phyloP scores from a whole-genome alignment of 2,113 vertebrate species.

The Columbina picui region DNA sequence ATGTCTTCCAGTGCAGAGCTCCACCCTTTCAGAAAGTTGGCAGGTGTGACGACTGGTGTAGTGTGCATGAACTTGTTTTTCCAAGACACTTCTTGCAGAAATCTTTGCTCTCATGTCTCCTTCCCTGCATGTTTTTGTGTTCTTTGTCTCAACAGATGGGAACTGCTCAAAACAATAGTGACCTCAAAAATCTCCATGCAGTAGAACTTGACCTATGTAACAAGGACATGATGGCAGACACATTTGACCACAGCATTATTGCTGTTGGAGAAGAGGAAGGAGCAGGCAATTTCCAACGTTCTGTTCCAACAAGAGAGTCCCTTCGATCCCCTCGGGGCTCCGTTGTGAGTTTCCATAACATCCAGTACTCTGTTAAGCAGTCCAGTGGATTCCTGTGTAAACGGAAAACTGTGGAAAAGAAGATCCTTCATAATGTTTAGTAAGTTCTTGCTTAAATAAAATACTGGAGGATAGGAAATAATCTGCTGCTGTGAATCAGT shows the following conservation, averaged over 20 bases:
- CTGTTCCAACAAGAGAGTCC: slow-evolving; percentile 55
- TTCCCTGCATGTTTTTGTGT: background rate
- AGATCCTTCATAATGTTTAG: slow-evolving; percentile 69
- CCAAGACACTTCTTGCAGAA: background rate
- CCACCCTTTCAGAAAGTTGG: slow-evolving; percentile 24
- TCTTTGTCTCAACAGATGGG: slow-evolving; percentile 37
- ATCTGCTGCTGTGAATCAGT: background rate
- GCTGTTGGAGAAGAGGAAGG: slow-evolving; percentile 34
- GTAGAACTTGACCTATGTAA: slow-evolving; percentile 23
- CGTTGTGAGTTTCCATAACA: slow-evolving; percentile 70
- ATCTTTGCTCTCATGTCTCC: background rate
- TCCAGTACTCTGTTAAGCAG: slow-evolving; percentile 61
- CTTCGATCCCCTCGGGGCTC: slow-evolving; percentile 61
- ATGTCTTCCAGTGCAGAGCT: background rate
- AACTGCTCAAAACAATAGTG: slow-evolving; percentile 18
- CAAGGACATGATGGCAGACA: background rate
- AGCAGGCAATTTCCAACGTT: background rate
- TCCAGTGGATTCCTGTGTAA: slow-evolving; percentile 47
- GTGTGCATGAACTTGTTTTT: background rate
- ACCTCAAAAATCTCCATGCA: background rate
- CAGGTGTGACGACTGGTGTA: background rate
- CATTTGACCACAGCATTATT: background rate
- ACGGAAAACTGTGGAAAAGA: slow-evolving; percentile 59
- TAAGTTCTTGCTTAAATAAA: slow-evolving; percentile 51
- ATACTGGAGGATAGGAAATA: background rate